Evolutionary conservation across 2,888 invertebrate genomes (phyloP), one percentile per base, ranked within the genome.

Genomic region (Seladonia tumulorum): DNA sequence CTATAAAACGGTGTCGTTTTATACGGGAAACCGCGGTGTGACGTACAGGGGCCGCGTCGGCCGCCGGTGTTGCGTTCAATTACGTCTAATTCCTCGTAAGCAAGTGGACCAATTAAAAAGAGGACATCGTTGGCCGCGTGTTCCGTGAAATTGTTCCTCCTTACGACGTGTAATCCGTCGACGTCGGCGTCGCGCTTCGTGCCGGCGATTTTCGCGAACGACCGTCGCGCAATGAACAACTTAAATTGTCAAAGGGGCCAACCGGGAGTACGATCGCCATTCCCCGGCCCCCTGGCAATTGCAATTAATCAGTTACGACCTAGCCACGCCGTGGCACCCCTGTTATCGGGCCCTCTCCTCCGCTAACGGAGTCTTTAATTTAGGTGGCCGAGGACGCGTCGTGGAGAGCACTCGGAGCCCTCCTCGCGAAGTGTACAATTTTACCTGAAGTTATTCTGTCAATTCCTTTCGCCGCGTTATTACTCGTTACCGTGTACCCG

Each of bases 181-280:
- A 74, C 60, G 29, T 5, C n/a, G n/a, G 7, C 7, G 5, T 47
- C 10, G 14, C 70, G 35, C 16, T 25, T 18, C 0, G n/a, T 2
- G 16, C 12, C 2, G n/a, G 0, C 45, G 45, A 45, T 47, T 80
- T 39, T 76, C 80, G 63, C 63, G 53, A 35, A 35, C 71, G 29
- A 60, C 72, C 16, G 22, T 71, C 5, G 16, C n/a, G 49, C 75
- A 49, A 72, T 47, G 49, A 53, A 60, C 42, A 75, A 70, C 70
- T 71, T 71, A 74, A 68, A 84, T 84, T 78, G 84, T 84, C 84
- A 84, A 84, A 84, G 82, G 77, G 18, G 1, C 39, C 8, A 18
- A 18, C 39, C 57, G 3, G 10, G 53, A 7, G 35, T 3, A 35
- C 49, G 79, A 75, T 76, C 72, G 68, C 47, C 39, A 16, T 66